Evolutionary conservation across 2,113 vertebrate genomes (phyloP).

Genomic region (Oreochromis aureus): DNA sequence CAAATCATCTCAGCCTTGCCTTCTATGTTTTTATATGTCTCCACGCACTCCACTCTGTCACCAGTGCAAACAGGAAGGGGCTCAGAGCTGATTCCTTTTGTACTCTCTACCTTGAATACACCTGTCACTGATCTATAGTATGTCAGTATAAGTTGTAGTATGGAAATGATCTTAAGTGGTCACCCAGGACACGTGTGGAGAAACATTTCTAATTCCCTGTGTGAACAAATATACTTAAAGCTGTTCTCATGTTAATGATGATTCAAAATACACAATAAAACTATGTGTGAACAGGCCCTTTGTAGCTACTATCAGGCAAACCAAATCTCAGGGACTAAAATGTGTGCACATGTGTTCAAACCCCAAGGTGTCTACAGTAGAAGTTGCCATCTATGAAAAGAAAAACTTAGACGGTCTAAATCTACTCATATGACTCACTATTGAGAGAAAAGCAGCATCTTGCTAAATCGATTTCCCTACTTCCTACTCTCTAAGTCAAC

Average conservation of each 20-base stretch:
- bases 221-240: background rate
- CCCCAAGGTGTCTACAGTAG: background rate
- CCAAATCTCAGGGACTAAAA: background rate
- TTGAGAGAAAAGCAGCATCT: background rate
- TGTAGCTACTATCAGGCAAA: background rate
- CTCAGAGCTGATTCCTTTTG: background rate
- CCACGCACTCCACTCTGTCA: background rate
- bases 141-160: background rate
- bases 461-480: background rate
- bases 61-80: background rate
- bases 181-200: background rate
- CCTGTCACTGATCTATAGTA: background rate
- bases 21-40: background rate
- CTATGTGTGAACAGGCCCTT: background rate
- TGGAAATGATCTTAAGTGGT: background rate
- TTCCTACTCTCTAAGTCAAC: constrained; percentile 17
- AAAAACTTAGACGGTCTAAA: background rate
- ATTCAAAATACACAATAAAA: background rate
- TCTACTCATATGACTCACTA: constrained; percentile 13
- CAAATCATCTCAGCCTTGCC: background rate
- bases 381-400: background rate
- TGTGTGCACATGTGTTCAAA: background rate
- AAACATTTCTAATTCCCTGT: background rate
- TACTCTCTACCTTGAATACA: background rate
- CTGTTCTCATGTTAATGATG: background rate